phyloP scores from a whole-genome alignment of 2,888 invertebrate species.

The Drosophila hamatofila region DNA sequence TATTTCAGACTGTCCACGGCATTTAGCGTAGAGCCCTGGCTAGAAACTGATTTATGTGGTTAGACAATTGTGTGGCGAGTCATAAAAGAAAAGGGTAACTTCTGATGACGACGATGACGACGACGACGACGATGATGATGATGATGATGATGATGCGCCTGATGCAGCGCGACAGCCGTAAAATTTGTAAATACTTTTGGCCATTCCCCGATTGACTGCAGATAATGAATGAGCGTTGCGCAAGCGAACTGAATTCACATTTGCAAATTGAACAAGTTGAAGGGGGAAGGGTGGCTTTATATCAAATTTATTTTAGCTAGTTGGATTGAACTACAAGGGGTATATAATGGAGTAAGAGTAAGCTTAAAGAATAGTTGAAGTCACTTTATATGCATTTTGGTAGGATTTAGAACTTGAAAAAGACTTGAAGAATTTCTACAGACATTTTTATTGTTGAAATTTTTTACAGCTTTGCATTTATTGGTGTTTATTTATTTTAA shows the following conservation, averaged over 20 bases:
- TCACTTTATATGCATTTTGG: too few species aligned
- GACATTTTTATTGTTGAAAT: too few species aligned
- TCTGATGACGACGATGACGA: background rate
- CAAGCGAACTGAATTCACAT: background rate
- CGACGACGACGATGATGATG: background rate
- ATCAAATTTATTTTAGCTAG: too few species aligned
- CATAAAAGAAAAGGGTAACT: slow-evolving; percentile 47
- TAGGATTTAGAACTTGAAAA: too few species aligned
- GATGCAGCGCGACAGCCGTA: slow-evolving; percentile 46
- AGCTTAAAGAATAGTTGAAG: background rate
- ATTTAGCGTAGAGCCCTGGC: slow-evolving; percentile 67
- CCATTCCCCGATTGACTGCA: slow-evolving; percentile 49
- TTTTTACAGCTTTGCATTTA: too few species aligned
- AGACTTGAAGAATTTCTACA: too few species aligned
- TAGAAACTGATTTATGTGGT: slow-evolving; percentile 77
- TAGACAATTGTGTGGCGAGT: slow-evolving; percentile 52
- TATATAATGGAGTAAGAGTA: background rate
- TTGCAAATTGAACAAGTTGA: background rate
- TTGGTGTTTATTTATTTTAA: too few species aligned
- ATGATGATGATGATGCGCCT: background rate
- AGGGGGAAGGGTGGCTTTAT: too few species aligned
- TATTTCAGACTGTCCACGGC: slow-evolving; percentile 44
- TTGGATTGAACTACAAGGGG: background rate
- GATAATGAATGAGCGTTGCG: slow-evolving; percentile 59
- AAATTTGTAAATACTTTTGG: slow-evolving; percentile 76